Base-by-base conservation (phyloP, 2,888 invertebrate genomes). In the Teleogryllus oceanicus region DNA sequence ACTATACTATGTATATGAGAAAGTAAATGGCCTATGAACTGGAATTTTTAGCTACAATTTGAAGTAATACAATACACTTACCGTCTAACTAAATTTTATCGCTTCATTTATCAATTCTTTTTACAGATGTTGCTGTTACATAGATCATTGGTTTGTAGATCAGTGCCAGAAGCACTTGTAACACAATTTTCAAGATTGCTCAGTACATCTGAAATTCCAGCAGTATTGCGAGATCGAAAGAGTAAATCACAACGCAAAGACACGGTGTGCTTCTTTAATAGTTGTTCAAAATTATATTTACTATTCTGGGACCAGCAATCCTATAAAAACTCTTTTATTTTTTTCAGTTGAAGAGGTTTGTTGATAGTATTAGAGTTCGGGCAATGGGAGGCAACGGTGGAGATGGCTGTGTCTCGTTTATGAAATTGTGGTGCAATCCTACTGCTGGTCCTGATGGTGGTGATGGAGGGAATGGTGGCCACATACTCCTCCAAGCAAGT, bases 391-490 rank as follows among this genome's bases (percentile, higher is more conserved):
- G 99, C 0, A 92, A 92, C 50, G 99, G 99, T 0, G 99, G 99
- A 0, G 92, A 98, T 88, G 99, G 99, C 0, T 92, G 92, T 83
- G 92, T 97, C 80, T 95, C 96, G 0, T 97, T 99, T 86, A 88
- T 96, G 11, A 92, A 92, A 82, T 88, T 92, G 12, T 96, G 92
- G 90, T 89, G 90, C 79, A 97, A 97, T 84, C 97, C 97, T 82
- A 90, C 90, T 80, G 99, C 96, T 0, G 98, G 98, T 0, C 98
- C 98, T 0, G 96, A 97, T 87, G 98, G 98, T 0, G 99, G 98
- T 0, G 97, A 99, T 87, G 99, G 99, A 0, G 99, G 99, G 0
- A 92, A 95, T 85, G 98, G 98, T 0, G 98, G 96, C 0, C 98
- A 99, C 88, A 94, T 99, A 2, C 91, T 98, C 80, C 94, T 98